A percentile compares a stretch with the other conserved stretches of the same genome.
Conservation (phyloP, 35 echinoderm and acorn worm species). For the Lytechinus variegatus region DNA sequence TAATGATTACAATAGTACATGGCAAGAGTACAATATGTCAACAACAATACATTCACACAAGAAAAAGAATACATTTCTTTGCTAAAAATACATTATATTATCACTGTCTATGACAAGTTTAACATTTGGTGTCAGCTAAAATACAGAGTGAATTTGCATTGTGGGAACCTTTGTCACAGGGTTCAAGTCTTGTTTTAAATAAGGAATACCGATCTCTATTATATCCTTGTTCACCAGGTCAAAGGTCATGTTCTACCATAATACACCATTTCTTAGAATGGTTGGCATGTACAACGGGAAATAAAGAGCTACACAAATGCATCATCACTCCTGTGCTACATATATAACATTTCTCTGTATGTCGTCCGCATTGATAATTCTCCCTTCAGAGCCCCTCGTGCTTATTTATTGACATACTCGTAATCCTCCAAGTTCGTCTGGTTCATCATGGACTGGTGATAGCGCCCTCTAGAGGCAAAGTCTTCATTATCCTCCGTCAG, state of each 20-base stretch:
- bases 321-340: neutral
- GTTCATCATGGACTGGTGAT: conserved; percentile 91
- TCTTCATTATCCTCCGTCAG: conserved; percentile 96
- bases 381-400: neutral
- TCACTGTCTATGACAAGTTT: neutral
- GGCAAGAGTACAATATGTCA: conserved; percentile 9
- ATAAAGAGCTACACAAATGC: neutral
- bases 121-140: neutral
- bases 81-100: neutral
- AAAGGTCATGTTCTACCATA: neutral
- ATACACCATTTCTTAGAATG: neutral
- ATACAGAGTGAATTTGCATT: neutral
- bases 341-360: neutral
- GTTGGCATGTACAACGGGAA: too few relatives aligned
- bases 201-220: neutral
- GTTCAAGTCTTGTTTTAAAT: neutral
- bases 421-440: conserved; percentile 80
- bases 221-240: neutral
- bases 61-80: neutral
- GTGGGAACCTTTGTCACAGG: neutral
- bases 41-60: neutral
- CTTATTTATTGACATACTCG: conserved; percentile 58
- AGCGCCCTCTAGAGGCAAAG: conserved; percentile 93
- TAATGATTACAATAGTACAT: neutral
- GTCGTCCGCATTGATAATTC: neutral